Evolutionary conservation across 1,140 invertebrate species (phyloP), one percentile per base, ranked within the genome.

Genomic region (Diabrotica undecimpunctata): DNA sequence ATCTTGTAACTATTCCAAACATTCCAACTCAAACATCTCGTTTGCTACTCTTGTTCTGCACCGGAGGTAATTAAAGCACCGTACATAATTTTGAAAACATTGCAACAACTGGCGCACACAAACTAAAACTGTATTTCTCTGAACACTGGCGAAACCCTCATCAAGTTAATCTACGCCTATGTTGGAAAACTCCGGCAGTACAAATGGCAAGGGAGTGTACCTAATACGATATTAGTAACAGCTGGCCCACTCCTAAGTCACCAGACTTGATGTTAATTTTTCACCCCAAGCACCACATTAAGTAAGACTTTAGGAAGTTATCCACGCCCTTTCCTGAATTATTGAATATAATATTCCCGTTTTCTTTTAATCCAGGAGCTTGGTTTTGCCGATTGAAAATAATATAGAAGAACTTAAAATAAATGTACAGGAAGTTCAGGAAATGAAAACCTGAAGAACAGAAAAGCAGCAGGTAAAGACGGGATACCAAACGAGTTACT

Each of bases 161-260:
- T 46, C 41, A 46, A 46, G 41, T 46, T 46, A 46, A 46, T 46
- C 41, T 46, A 46, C 41, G 41, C 41, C 41, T 46, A 46, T 46
- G 41, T 10, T 10, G 41, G 41, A 46, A 46, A 46, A 46, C n/a
- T 46, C 41, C 8, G n/a, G 8, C 41, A 46, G 41, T 46, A 46
- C 41, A 46, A 46, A 46, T 46, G 41, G 41, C 41, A 10, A 8
- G 41, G 8, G 41, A 46, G 41, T 46, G 41, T 46, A 46, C 41
- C 41, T 46, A 46, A 46, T 46, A 46, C 41, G 41, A 46, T 46
- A 46, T 46, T 46, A 46, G 41, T 46, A 46, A 46, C 41, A 46
- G 41, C 41, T 46, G 41, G 41, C n/a, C 41, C 41, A 46, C 41
- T 46, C 41, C 41, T 46, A 46, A 46, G 41, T 46, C n/a, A 46